Percentiles rank a stretch among this genome's conserved stretches.
These are phyloP conservation scores for Oppia nitens DNA, from an alignment of 1,140 invertebrate genomes.

Conservation along the genomic window DNA sequence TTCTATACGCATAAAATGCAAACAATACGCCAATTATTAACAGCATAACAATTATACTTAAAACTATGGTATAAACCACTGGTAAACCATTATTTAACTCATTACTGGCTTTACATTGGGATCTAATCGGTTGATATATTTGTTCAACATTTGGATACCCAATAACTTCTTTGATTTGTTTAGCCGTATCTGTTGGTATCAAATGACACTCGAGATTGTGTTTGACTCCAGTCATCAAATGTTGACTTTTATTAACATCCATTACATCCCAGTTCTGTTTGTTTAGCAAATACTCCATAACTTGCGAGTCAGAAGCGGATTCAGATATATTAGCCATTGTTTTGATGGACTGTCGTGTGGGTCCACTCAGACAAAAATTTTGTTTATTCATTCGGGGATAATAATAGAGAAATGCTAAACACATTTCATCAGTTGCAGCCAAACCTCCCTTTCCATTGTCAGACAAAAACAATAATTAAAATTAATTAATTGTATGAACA, in stretches of 20 bases:
- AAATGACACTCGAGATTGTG: background rate
- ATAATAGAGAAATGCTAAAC: conserved; percentile 59
- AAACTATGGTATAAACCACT: too few relatives aligned
- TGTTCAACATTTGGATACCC: background rate
- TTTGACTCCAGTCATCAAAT: background rate
- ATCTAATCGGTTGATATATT: too few relatives aligned
- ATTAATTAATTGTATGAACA: too few relatives aligned
- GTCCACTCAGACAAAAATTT: conserved; percentile 5
- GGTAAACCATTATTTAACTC: too few relatives aligned
- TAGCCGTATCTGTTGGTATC: background rate
- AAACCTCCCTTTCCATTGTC: conserved; percentile 42
- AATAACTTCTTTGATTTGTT: conserved; percentile 1
- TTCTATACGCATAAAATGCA: too few relatives aligned
- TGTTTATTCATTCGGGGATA: conserved; percentile 45
- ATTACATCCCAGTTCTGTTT: too few relatives aligned
- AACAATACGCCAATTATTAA: too few relatives aligned
- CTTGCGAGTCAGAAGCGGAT: background rate
- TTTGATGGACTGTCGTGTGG: conserved; percentile 3
- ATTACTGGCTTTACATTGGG: background rate
- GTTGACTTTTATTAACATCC: too few relatives aligned
- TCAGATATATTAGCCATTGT: conserved; percentile 7
- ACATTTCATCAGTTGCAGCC: conserved; percentile 66
- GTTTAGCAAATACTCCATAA: too few relatives aligned
- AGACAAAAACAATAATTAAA: background rate
- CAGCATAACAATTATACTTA: too few relatives aligned